Conservation (phyloP, 1,140 invertebrate species). For the Lasioglossum baleicum region DNA sequence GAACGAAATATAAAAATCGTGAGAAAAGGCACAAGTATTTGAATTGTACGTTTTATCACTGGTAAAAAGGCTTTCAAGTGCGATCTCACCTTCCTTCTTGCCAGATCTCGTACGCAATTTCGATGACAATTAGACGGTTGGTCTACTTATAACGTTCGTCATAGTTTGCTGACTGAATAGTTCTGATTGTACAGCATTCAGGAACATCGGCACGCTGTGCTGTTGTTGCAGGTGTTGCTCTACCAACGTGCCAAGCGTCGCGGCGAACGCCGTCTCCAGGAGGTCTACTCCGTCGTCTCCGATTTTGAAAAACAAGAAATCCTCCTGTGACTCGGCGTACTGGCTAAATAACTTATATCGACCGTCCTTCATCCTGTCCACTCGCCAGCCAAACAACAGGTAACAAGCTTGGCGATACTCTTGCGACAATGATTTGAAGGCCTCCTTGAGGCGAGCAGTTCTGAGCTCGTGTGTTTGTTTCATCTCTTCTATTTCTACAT, state of each 20-base stretch:
- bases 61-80: too few species aligned
- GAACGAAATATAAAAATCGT: too few species aligned
- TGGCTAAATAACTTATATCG: constrained; percentile 88
- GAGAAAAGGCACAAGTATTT: too few species aligned
- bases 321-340: constrained; percentile 91
- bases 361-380: constrained; percentile 86
- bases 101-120: background rate
- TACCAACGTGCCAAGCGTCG: constrained; percentile 85
- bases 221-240: constrained; percentile 86
- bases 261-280: constrained; percentile 91
- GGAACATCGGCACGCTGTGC: constrained; percentile 92
- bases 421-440: constrained; percentile 89
- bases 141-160: constrained; percentile 59
- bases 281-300: constrained; percentile 88
- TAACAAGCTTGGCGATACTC: constrained; percentile 93
- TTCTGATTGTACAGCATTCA: constrained; percentile 90
- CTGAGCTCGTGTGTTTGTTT: constrained; percentile 87
- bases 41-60: too few species aligned
- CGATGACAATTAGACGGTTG: background rate
- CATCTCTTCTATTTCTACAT: constrained; percentile 83
- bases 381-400: constrained; percentile 91
- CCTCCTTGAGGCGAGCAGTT: constrained; percentile 89
- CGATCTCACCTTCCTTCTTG: too few species aligned
- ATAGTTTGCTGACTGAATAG: constrained; percentile 82
- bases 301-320: constrained; percentile 90